phyloP scores from a whole-genome alignment of 2,888 invertebrate genomes.

The Macaria notata region DNA sequence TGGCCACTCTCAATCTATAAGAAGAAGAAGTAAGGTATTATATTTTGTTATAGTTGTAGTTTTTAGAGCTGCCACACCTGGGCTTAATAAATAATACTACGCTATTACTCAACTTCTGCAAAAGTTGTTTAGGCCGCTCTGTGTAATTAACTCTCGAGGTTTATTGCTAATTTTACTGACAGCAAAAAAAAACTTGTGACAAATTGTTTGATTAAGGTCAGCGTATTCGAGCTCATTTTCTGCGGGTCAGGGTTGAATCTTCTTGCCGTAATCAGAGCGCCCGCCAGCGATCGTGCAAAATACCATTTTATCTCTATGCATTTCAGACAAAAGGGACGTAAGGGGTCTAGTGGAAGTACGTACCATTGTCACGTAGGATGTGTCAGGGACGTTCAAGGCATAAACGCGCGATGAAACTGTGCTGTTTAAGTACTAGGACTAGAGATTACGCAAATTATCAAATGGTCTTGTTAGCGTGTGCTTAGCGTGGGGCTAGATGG shows the following conservation, averaged over 20 bases:
- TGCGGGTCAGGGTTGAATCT: conserved; percentile 46
- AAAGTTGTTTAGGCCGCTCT: conserved; percentile 1
- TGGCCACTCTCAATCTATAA: too few species aligned
- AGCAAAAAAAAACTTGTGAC: conserved; percentile 19
- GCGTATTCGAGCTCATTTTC: conserved; percentile 13
- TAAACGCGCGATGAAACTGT: too few species aligned
- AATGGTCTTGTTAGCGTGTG: too few species aligned
- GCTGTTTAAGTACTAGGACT: too few species aligned
- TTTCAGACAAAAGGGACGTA: conserved; percentile 26
- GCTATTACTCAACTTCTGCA: conserved; percentile 6
- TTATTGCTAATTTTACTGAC: conserved; percentile 1
- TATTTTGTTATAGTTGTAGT: too few species aligned
- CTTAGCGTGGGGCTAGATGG: too few species aligned
- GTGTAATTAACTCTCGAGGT: conserved; percentile 7
- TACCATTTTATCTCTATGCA: conserved; percentile 44
- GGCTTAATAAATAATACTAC: neutral
- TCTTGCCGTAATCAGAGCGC: conserved; percentile 40
- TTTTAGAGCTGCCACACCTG: too few species aligned
- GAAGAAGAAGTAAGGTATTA: too few species aligned
- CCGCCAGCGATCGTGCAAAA: conserved; percentile 45
- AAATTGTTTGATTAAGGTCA: conserved; percentile 38
- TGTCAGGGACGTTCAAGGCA: too few species aligned
- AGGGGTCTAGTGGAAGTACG: conserved; percentile 26
- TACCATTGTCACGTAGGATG: conserved; percentile 9
- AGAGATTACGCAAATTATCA: too few species aligned